Base-by-base conservation (phyloP, 1,140 invertebrate species). In the Aphaenogaster rudis region DNA sequence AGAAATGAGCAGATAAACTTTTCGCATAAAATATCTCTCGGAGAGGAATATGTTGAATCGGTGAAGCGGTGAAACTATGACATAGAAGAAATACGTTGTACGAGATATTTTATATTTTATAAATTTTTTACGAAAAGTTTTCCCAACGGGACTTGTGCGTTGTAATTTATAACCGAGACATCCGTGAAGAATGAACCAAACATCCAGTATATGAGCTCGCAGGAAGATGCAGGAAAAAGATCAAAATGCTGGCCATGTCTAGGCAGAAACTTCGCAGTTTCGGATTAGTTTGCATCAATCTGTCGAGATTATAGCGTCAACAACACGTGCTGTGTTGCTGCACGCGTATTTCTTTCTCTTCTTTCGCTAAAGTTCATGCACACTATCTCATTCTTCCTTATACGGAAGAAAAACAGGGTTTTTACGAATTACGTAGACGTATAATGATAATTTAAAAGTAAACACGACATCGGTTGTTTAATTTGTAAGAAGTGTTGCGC, bases 91-190 rank as follows among this genome's bases (percentile, higher is more conserved):
- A 50, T 42, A 61, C 33, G 13, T 11, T 39, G n/a, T 2, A 45
- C 1, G 3, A 48, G 17, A 39, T 79, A 66, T 42, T 67, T 67
- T 67, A 45, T 4, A 13, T 79, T 66, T 66, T 36, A 63, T 66
- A 79, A 61, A 17, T 77, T 50, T 66, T 76, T 4, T 21, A 15
- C 5, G 28, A 11, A 52, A 11, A 50, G 3, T 48, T 50, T 36
- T 33, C 21, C 5, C 45, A 45, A 50, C 3, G 13, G 1, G 1
- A 48, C 21, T 17, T 36, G 57, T 11, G 2, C 9, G 3, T 57
- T 63, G 15, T 79, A 79, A 50, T 36, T 79, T 21, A 79, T 66
- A 64, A 79, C 2, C 17, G 9, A 79, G 57, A 50, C 11, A 79
- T 66, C 0, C 11, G 2, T 3, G 9, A 17, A 48, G 7, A 48